Evolutionary conservation across 1,140 invertebrate genomes (phyloP), one percentile per base, ranked within the genome.

Genomic region (Drosophila ironensis): DNA sequence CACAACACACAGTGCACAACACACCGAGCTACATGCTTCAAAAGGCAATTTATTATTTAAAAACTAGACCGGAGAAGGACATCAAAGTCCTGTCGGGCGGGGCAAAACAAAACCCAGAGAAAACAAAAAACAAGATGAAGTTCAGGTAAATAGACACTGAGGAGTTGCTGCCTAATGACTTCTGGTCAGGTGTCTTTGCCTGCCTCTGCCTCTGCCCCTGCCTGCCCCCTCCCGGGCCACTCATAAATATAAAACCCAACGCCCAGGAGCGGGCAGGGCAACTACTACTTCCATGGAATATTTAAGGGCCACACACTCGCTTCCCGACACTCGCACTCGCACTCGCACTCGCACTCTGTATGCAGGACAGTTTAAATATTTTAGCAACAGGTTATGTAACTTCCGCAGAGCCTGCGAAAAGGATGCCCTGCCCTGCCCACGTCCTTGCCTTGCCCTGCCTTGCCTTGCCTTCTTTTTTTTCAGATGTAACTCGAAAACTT

Each of bases 21-120:
- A 53, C 20, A 42, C 17, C 27, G 47, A 37, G 48, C 20, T 24
- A 56, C 46, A 70, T 61, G 72, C 73, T 59, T 71, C 72, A 53
- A 27, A 76, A 75, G 63, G 66, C 57, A 75, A 75, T 75, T 76
- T 64, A 75, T 75, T 75, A 75, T 75, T 75, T 76, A 75, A 74
- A 74, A 74, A 69, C 63, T 68, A 56, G 64, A 51, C 41, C 35
- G 64, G 42, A 63, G 50, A 68, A 41, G 50, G 63, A 68, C 64
- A 63, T 64, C 42, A 48, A 63, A 48, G 59, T 61, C 11, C 54
- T 63, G 24, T n/a, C 27, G 3, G 27, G 2, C 6, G 25, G 14
- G 12, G 38, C 9, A 24, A 22, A 19, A 40, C 33, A 24, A 22
- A 24, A 8, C 22, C 8, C 30, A 16, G 12, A n/a, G 9, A 9